phyloP scores from a whole-genome alignment of 2,113 vertebrate species.

The Grammomys surdaster region DNA sequence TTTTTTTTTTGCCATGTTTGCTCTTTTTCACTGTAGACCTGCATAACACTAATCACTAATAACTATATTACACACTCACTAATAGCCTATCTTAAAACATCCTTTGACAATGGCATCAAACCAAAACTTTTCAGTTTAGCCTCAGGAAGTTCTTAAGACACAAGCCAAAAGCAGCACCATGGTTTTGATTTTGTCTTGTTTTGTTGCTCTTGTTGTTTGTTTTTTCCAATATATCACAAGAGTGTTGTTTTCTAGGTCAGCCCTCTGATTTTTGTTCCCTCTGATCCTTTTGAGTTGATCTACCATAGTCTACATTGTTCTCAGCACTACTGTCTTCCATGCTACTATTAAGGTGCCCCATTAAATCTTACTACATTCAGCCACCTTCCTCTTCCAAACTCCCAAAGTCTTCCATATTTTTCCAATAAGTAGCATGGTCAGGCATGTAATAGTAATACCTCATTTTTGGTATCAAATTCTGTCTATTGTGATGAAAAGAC shows the following conservation, averaged over 20 bases:
- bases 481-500: neutral
- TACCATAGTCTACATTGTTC: neutral
- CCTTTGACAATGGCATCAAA: neutral
- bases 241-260: neutral
- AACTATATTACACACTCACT: neutral
- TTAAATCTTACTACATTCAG: neutral
- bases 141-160: neutral
- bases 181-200: too few species aligned
- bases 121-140: neutral
- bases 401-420: neutral
- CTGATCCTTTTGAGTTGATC: neutral
- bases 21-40: neutral
- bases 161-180: neutral
- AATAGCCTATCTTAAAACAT: neutral
- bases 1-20: too few species aligned
- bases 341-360: neutral
- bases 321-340: neutral
- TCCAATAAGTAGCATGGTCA: neutral
- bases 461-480: neutral
- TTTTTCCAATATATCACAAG: neutral
- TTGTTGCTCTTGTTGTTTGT: neutral
- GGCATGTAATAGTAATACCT: neutral
- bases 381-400: neutral
- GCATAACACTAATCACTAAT: neutral
- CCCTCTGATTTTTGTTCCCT: neutral